phyloP scores from a whole-genome alignment of 2,888 invertebrate species.

The Serrognathus titanus region DNA sequence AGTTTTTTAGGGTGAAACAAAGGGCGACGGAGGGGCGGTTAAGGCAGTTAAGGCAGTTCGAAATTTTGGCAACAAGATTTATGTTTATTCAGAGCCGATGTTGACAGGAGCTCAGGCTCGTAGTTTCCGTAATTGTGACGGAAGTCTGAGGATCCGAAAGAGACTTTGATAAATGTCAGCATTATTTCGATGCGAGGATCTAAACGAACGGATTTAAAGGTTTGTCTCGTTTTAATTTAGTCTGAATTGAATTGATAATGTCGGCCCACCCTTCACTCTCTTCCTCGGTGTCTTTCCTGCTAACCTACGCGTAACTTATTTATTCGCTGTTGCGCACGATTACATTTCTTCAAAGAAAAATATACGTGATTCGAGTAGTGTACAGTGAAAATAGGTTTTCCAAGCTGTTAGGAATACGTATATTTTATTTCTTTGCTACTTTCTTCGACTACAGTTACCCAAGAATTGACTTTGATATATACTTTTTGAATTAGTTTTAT shows the following conservation, averaged over 20 bases:
- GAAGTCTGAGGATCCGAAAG: slow-evolving; percentile 23
- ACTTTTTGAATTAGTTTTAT: too few species aligned
- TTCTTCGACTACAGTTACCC: too few species aligned
- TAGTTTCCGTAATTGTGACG: slow-evolving; percentile 27
- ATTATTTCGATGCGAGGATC: slow-evolving; percentile 27
- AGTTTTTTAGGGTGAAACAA: neutral
- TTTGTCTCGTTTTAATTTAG: slow-evolving; percentile 12
- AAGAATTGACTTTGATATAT: too few species aligned
- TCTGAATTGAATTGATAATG: slow-evolving; percentile 3
- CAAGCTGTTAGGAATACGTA: too few species aligned
- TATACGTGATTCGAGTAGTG: too few species aligned
- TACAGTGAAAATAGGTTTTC: too few species aligned
- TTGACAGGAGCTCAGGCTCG: slow-evolving; percentile 14
- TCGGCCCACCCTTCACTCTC: too few species aligned
- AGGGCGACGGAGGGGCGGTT: neutral
- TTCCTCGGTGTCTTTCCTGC: too few species aligned
- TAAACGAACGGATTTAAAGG: slow-evolving; percentile 22
- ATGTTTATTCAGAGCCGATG: slow-evolving; percentile 14
- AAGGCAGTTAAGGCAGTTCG: neutral
- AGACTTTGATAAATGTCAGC: slow-evolving; percentile 33
- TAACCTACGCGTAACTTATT: too few species aligned
- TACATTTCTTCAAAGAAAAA: too few species aligned
- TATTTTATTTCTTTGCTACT: too few species aligned
- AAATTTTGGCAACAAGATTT: slow-evolving; percentile 16
- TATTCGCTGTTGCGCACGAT: too few species aligned